phyloP scores from a whole-genome alignment of 2,113 vertebrate genomes.

The Suncus etruscus region DNA sequence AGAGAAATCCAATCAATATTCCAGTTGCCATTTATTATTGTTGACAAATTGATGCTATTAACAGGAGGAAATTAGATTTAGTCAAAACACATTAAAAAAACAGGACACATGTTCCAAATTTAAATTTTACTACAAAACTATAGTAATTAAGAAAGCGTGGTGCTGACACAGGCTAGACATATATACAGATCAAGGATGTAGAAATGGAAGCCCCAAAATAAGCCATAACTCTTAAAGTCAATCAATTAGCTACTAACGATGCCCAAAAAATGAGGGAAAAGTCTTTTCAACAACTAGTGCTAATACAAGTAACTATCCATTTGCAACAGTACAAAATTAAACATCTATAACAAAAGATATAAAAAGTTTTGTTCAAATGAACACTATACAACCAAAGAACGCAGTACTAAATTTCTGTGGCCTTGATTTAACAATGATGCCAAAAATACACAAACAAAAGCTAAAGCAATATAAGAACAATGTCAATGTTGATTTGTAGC shows the following conservation, averaged over 20 bases:
- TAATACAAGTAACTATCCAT: not conserved
- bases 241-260: not conserved
- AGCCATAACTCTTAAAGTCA: not conserved
- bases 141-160: too few relatives aligned
- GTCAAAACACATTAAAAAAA: too few relatives aligned
- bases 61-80: too few relatives aligned
- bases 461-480: too few relatives aligned
- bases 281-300: not conserved
- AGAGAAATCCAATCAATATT: not conserved
- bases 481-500: not conserved
- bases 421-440: not conserved
- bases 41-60: not conserved
- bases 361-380: constrained; percentile 12
- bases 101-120: too few relatives aligned
- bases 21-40: not conserved
- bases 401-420: not conserved
- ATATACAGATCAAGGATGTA: too few relatives aligned
- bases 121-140: too few relatives aligned
- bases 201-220: not conserved
- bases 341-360: not conserved
- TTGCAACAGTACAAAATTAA: not conserved
- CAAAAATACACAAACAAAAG: not conserved
- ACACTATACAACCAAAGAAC: not conserved
- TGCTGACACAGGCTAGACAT: too few relatives aligned
- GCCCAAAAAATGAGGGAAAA: not conserved